phyloP scores from a whole-genome alignment of 2,797 vertebrate genomes.

The Hoplostethus atlanticus region DNA sequence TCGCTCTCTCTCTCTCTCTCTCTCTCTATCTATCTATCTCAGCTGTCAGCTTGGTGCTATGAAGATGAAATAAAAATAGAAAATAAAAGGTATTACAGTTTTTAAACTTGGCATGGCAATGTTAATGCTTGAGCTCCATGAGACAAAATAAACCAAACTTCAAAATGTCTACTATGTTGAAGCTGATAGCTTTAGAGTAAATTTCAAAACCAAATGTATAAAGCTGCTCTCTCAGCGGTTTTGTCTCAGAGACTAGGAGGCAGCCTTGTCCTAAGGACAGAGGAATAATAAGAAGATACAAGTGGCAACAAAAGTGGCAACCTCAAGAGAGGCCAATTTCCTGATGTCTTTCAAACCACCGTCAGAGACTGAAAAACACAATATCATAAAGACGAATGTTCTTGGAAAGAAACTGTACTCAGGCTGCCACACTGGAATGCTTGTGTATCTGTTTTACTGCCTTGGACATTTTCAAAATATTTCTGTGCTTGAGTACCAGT shows the following conservation, averaged over 20 bases:
- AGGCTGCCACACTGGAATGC: neutral
- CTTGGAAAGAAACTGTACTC: slow-evolving; percentile 23
- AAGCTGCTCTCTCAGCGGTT: slow-evolving; percentile 56
- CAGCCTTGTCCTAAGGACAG: slow-evolving; percentile 35
- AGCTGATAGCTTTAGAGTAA: slow-evolving; percentile 40
- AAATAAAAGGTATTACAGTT: slow-evolving; percentile 27
- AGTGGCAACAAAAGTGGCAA: slow-evolving; percentile 53
- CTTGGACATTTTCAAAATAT: slow-evolving; percentile 22
- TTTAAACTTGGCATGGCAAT: slow-evolving; percentile 21
- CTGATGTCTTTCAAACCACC: slow-evolving; percentile 55
- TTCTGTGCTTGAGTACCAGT: slow-evolving; percentile 28
- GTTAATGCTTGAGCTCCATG: neutral
- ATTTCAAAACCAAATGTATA: slow-evolving; percentile 31
- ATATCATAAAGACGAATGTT: slow-evolving; percentile 28
- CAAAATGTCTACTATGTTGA: slow-evolving; percentile 29
- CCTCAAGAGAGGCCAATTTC: slow-evolving; percentile 49
- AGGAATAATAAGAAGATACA: slow-evolving; percentile 44
- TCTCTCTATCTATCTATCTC: slow-evolving; percentile 20
- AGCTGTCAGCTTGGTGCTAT: slow-evolving; percentile 33
- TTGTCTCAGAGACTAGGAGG: slow-evolving; percentile 19
- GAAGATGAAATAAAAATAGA: slow-evolving; percentile 31
- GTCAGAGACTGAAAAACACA: slow-evolving; percentile 40
- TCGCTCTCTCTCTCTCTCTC: neutral
- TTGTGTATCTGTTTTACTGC: slow-evolving; percentile 2
- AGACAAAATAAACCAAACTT: slow-evolving; percentile 13